A percentile compares a stretch with the other conserved stretches of the same genome.
Evolutionary conservation across 2,113 vertebrate species (phyloP).

Genomic region (Clarias magur): DNA sequence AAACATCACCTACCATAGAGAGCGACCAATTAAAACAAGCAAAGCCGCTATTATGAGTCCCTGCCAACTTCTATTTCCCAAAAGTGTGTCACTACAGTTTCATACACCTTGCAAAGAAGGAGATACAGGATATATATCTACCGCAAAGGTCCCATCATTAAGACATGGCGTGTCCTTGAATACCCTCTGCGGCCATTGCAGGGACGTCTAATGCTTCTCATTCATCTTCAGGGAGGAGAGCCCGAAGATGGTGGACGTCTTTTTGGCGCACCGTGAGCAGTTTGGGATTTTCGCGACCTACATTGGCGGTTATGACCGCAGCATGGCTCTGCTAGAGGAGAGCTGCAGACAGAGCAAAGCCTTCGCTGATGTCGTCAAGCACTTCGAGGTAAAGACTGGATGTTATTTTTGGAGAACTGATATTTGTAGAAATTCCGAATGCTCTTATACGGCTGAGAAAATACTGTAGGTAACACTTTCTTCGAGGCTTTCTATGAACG

Average conservation of each 20-base stretch:
- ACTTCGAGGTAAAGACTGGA: slow-evolving; percentile 82
- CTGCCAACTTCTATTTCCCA: background rate
- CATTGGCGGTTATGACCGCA: slow-evolving; percentile 86
- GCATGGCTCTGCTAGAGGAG: slow-evolving; percentile 82
- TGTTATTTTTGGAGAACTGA: background rate
- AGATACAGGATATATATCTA: background rate
- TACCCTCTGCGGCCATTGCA: slow-evolving; percentile 1
- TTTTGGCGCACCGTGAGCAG: slow-evolving; percentile 80
- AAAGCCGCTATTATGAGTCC: background rate
- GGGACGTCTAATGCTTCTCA: slow-evolving; percentile 15
- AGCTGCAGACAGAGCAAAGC: slow-evolving; percentile 75
- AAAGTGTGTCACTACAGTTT: background rate
- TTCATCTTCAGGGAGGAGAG: slow-evolving; percentile 80
- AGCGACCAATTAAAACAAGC: background rate
- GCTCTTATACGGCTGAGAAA: background rate
- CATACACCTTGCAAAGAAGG: background rate
- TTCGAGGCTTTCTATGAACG: background rate
- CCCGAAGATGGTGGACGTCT: slow-evolving; percentile 86
- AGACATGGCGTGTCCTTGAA: slow-evolving; percentile 31
- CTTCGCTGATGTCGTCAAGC: slow-evolving; percentile 76
- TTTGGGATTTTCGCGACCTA: slow-evolving; percentile 84
- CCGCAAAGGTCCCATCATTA: slow-evolving; percentile 2
- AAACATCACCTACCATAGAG: background rate
- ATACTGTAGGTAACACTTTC: background rate
- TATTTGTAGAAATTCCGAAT: background rate